These are phyloP conservation scores for Gobio gobio DNA, from an alignment of 2,113 vertebrate genomes.

Conservation along the genomic window DNA sequence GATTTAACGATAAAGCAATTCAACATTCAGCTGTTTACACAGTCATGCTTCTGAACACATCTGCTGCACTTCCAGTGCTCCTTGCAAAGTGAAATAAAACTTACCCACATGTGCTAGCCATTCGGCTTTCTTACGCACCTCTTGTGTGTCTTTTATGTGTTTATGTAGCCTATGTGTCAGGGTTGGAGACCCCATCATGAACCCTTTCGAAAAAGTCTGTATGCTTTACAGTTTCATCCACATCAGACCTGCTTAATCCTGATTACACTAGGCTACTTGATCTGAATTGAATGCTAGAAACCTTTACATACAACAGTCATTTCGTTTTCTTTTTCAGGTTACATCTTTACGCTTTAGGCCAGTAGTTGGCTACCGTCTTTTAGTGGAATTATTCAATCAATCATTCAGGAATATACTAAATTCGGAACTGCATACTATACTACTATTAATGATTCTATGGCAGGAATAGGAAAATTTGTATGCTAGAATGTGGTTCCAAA, in stretches of 20 bases:
- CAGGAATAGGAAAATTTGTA: too few relatives aligned
- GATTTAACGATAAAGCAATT: slow-evolving; percentile 37
- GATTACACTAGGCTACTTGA: neutral
- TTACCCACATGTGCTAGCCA: slow-evolving; percentile 68
- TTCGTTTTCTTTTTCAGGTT: neutral
- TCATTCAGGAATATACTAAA: neutral
- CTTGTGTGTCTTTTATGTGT: slow-evolving; percentile 42
- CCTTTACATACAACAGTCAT: neutral
- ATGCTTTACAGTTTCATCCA: slow-evolving; percentile 7
- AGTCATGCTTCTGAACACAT: slow-evolving; percentile 62
- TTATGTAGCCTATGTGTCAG: slow-evolving; percentile 38
- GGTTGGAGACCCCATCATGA: slow-evolving; percentile 41
- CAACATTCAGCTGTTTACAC: slow-evolving; percentile 59
- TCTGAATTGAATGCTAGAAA: neutral
- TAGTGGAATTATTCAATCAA: neutral
- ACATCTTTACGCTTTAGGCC: neutral
- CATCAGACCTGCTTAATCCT: slow-evolving; percentile 25
- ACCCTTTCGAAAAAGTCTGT: slow-evolving; percentile 19
- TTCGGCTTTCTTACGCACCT: slow-evolving; percentile 50
- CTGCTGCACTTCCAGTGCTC: slow-evolving; percentile 58
- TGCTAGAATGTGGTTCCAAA: too few relatives aligned
- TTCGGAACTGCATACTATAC: too few relatives aligned
- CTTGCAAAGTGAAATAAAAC: slow-evolving; percentile 61
- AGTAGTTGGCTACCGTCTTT: neutral
- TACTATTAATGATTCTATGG: too few relatives aligned